Evolutionary conservation across 2,113 vertebrate species (phyloP).

Genomic region (Paedocypris sp.): DNA sequence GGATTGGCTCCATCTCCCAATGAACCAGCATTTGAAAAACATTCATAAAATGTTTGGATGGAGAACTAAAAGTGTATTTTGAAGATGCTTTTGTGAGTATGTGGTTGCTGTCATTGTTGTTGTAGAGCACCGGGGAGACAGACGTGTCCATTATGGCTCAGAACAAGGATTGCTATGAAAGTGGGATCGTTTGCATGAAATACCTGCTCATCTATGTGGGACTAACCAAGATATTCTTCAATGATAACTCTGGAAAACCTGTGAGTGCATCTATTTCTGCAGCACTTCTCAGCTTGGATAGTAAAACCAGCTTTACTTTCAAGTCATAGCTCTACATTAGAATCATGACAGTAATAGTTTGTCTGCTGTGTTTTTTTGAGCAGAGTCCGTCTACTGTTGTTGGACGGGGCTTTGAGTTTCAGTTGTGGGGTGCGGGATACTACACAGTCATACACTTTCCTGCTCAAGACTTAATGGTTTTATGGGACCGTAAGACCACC

Average conservation of each 20-base stretch:
- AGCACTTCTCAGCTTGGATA: background rate
- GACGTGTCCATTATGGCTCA: slow-evolving; percentile 85
- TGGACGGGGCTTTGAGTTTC: slow-evolving; percentile 70
- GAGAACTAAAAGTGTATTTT: too few relatives aligned
- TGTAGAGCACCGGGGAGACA: slow-evolving; percentile 74
- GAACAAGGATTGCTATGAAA: slow-evolving; percentile 97
- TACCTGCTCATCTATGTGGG: slow-evolving; percentile 83
- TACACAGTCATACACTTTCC: slow-evolving; percentile 84
- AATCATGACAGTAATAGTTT: background rate
- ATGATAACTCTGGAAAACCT: slow-evolving; percentile 76
- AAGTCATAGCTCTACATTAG: background rate
- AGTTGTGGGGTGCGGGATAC: slow-evolving; percentile 85
- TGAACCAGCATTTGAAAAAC: too few relatives aligned
- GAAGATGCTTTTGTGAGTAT: too few relatives aligned
- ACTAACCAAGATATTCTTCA: slow-evolving; percentile 85
- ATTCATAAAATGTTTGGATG: too few relatives aligned
- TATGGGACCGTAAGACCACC: slow-evolving; percentile 95
- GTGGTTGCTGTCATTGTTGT: background rate
- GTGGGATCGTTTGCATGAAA: slow-evolving; percentile 93
- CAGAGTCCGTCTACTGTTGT: slow-evolving; percentile 64
- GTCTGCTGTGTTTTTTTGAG: background rate
- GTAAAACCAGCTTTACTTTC: background rate
- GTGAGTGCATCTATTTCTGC: slow-evolving; percentile 53
- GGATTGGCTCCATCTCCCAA: too few relatives aligned
- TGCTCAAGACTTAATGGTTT: slow-evolving; percentile 78